Conservation (phyloP, 2,113 vertebrate genomes). For the Myiagra hebetior region DNA sequence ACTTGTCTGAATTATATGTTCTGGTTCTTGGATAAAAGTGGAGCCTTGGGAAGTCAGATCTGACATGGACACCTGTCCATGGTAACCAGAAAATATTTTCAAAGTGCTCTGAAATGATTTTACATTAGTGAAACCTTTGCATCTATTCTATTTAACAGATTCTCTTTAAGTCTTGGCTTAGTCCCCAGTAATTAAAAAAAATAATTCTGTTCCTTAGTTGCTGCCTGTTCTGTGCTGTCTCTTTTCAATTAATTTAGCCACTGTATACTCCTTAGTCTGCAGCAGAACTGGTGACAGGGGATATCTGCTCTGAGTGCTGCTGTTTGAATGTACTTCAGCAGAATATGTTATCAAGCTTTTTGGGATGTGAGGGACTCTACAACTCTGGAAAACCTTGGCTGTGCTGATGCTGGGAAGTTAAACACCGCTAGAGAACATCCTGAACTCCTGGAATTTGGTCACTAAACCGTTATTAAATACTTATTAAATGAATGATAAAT, state of each 20-base stretch:
- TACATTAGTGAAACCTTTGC: neutral
- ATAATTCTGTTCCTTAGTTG: neutral
- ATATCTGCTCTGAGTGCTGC: neutral
- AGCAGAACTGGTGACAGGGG: neutral
- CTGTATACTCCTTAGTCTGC: neutral
- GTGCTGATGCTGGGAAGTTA: neutral
- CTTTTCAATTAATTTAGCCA: neutral
- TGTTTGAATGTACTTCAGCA: neutral
- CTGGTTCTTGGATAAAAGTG: neutral
- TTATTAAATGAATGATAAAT: neutral
- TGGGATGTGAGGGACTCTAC: neutral
- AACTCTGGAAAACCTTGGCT: neutral
- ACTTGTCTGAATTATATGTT: neutral
- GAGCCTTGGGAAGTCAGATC: neutral
- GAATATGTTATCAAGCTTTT: neutral
- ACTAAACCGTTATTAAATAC: neutral
- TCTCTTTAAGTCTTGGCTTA: neutral
- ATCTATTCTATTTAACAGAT: fast-evolving
- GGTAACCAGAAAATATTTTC: neutral
- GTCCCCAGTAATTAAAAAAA: neutral
- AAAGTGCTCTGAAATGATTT: neutral
- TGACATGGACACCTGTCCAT: neutral
- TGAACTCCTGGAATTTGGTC: neutral
- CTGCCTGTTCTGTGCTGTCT: neutral
- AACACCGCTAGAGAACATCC: neutral